Base-by-base conservation (phyloP, 2,797 vertebrate genomes). In the Orestias chungarensis region DNA sequence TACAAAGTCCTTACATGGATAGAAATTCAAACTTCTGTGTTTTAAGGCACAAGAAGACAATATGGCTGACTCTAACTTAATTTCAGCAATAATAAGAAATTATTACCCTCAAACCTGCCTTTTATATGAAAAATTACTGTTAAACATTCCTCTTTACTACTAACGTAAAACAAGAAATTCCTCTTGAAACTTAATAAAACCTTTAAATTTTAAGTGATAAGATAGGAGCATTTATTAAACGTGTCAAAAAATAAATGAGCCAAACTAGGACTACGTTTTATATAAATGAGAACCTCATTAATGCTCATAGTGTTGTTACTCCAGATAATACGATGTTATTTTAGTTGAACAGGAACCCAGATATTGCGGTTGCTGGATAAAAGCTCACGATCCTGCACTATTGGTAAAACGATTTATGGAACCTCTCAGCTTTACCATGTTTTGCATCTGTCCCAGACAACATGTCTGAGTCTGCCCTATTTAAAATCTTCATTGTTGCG, bases 401-500 rank as follows among this genome's bases (percentile, higher is more conserved):
- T n/a, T 61, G 20, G 33, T 35, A 6, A 61, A 38, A 23, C 14
- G 11, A 12, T 62, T 40, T 20, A n/a, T 14, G 38, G 59, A 14
- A 12, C 15, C 59, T 25, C 7, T 11, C 18, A 11, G 31, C 31
- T 59, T 18, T 47, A 20, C 18, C 46, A 47, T 2, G 8, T 59
- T 31, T 54, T 25, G n/a, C n/a, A 25, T 67, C 5, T 46, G 73
- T 59, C 65, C 8, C 18, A 67, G 43, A 66, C 47, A 49, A 55
- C 14, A 50, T 67, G 42, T 52, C 7, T 59, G 2, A 64, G 15
- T 66, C 17, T 55, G 43, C 78, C 31, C 38, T 64, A 14, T 74
- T 76, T 65, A 75, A 73, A 49, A 68, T 7, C 20, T 71, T 71
- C 55, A 65, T 52, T 61, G 73, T 67, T 33, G 10, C 0, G 7